Percentiles rank a stretch among this genome's conserved stretches.
Evolutionary conservation across 2,113 vertebrate species (phyloP).

Genomic region (Platanista minor): DNA sequence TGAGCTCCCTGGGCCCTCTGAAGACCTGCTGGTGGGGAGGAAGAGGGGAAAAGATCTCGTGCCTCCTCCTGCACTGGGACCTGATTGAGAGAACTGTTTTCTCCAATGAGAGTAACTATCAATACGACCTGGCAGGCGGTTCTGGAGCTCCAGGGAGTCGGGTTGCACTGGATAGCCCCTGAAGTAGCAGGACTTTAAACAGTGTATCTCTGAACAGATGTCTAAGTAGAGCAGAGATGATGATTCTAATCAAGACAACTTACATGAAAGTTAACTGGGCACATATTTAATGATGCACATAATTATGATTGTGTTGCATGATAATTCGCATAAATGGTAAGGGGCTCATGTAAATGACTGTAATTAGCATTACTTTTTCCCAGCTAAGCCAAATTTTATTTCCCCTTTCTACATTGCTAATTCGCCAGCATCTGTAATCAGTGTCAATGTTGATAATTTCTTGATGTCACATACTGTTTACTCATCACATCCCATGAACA

Average conservation of each 20-base stretch:
- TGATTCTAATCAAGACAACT: slow-evolving; percentile 7
- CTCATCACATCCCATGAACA: neutral
- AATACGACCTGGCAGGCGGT: neutral
- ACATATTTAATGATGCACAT: neutral
- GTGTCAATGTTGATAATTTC: neutral
- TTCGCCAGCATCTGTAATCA: slow-evolving; percentile 32
- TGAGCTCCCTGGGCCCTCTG: neutral
- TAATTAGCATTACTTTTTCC: slow-evolving; percentile 45
- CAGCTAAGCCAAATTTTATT: slow-evolving; percentile 51
- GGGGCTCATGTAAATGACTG: neutral
- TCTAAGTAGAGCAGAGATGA: neutral
- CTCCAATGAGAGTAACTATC: neutral
- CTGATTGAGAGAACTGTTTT: neutral
- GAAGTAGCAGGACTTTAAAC: neutral
- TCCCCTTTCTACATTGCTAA: neutral
- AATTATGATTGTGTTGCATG: neutral
- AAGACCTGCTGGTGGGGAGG: neutral
- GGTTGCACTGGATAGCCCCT: neutral
- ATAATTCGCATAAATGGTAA: slow-evolving; percentile 9
- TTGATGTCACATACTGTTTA: neutral
- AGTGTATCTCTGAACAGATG: neutral
- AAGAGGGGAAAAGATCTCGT: neutral
- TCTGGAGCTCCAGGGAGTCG: neutral
- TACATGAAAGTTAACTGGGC: neutral
- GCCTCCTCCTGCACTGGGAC: neutral